Evolutionary conservation across 2,888 invertebrate species (phyloP).

Genomic region (Agrotis clavis): DNA sequence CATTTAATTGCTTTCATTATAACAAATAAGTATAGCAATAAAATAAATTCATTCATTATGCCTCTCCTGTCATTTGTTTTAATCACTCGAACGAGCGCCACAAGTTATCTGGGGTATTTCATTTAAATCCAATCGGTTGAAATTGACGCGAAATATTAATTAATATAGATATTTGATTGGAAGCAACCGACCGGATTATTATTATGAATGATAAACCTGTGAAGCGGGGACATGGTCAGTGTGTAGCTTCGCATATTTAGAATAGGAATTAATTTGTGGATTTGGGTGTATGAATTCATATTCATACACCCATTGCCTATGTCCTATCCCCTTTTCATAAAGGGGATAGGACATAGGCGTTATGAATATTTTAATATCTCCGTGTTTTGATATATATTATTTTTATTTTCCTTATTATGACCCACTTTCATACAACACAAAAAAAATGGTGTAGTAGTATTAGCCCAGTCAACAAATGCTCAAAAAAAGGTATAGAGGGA

Average conservation of each 20-base stretch:
- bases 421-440: background rate
- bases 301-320: too few relatives aligned
- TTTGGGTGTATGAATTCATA: background rate
- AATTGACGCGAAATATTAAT: slow-evolving; percentile 60
- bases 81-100: slow-evolving; percentile 48
- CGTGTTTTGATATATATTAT: background rate
- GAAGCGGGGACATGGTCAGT: slow-evolving; percentile 29
- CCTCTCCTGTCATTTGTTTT: slow-evolving; percentile 48
- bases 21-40: slow-evolving; percentile 29
- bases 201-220: slow-evolving; percentile 35
- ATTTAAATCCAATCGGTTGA: slow-evolving; percentile 58
- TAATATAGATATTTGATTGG: slow-evolving; percentile 55
- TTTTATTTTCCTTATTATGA: background rate
- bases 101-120: slow-evolving; percentile 50
- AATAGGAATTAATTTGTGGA: slow-evolving; percentile 21
- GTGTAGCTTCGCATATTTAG: slow-evolving; percentile 7
- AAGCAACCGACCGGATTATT: slow-evolving; percentile 38
- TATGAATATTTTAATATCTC: too few relatives aligned
- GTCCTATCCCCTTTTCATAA: too few relatives aligned
- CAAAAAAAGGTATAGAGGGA: too few relatives aligned
- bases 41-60: slow-evolving; percentile 34
- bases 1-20: slow-evolving; percentile 21
- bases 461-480: too few relatives aligned
- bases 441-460: too few relatives aligned
- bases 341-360: background rate